Conservation (phyloP, 2,113 vertebrate species). For the Eulacestoma nigropectus region DNA sequence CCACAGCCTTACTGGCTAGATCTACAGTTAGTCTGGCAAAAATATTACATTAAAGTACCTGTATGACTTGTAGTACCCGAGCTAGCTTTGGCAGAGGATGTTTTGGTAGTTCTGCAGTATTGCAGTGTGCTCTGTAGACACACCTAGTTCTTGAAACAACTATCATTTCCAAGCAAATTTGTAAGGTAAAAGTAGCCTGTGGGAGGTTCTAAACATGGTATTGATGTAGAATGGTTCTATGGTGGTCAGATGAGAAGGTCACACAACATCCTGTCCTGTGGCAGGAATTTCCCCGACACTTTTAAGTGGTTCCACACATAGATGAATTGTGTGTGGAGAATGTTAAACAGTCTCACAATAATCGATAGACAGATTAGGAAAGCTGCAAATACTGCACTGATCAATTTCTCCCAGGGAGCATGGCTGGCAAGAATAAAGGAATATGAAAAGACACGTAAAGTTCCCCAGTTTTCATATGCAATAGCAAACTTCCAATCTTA, state of each 20-base stretch:
- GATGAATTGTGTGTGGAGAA: background rate
- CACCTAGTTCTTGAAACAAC: background rate
- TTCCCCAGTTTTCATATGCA: background rate
- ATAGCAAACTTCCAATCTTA: background rate
- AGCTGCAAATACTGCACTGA: background rate
- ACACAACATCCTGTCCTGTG: background rate
- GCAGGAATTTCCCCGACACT: background rate
- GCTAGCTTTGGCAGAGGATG: background rate
- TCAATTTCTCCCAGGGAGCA: background rate
- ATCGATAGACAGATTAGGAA: background rate
- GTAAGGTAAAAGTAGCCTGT: background rate
- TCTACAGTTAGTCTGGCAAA: background rate
- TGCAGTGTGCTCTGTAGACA: background rate
- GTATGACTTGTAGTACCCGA: background rate
- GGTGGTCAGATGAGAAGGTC: background rate
- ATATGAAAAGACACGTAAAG: background rate
- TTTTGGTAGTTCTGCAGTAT: background rate
- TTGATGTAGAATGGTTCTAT: background rate
- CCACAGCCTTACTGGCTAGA: background rate
- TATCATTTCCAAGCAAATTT: background rate
- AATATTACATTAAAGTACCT: background rate
- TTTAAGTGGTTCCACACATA: background rate
- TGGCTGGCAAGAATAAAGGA: background rate
- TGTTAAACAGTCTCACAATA: background rate
- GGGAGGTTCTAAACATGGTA: background rate